These are phyloP conservation scores for Pristionchus entomophagus DNA, from an alignment of 2,888 invertebrate species.

Conservation along the genomic window DNA sequence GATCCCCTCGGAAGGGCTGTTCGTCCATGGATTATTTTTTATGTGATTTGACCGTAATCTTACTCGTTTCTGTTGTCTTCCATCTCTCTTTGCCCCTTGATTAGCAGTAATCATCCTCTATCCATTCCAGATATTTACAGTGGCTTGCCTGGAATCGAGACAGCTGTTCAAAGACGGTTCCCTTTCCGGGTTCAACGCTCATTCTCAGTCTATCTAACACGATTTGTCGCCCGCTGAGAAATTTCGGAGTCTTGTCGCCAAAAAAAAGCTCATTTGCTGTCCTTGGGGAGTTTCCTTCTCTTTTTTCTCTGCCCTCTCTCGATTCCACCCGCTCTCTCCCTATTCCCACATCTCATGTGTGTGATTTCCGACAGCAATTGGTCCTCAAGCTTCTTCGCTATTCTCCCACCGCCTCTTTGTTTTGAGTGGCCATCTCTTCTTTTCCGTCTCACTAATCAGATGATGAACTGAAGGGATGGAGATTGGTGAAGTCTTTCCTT, in stretches of 20 bases:
- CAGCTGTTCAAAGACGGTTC: not conserved
- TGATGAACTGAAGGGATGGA: not conserved
- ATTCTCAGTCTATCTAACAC: not conserved
- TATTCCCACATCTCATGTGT: not conserved
- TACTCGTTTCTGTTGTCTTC: not conserved
- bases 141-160: not conserved
- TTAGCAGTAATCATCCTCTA: not conserved
- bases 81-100: not conserved
- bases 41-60: not conserved
- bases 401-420: conserved; percentile 37
- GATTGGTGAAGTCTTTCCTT: not conserved
- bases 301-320: not conserved
- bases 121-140: conserved; percentile 22
- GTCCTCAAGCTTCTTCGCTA: not conserved
- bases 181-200: not conserved
- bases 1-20: not conserved
- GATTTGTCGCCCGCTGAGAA: not conserved
- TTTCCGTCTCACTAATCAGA: not conserved
- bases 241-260: not conserved
- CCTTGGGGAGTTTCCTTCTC: not conserved
- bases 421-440: not conserved
- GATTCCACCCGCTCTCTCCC: not conserved
- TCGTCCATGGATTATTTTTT: conserved; percentile 9
- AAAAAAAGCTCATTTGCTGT: conserved; percentile 19
- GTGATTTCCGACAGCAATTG: conserved; percentile 22